Percentiles rank a stretch among this genome's conserved stretches.
These are phyloP conservation scores for Melanotaenia parkinsoni DNA, from an alignment of 2,797 vertebrate species.

Conservation along the genomic window DNA sequence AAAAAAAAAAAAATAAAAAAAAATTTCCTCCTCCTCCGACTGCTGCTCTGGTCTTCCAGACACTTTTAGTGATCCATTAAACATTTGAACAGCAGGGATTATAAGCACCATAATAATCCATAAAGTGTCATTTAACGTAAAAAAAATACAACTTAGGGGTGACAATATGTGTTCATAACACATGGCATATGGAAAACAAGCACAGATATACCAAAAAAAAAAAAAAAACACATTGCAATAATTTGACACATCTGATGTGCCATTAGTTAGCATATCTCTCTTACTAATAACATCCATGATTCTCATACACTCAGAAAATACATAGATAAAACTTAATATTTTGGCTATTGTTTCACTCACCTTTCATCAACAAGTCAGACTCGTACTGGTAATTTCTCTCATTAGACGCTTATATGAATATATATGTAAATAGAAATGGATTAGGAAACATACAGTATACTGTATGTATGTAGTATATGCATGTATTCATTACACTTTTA, in stretches of 20 bases:
- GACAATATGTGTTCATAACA: constrained; percentile 74
- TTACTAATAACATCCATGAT: constrained; percentile 40
- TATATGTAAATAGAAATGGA: constrained; percentile 66
- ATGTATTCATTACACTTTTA: constrained; percentile 44
- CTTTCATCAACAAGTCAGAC: constrained; percentile 53
- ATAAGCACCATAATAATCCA: constrained; percentile 58
- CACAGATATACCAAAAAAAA: constrained; percentile 40
- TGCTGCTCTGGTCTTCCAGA: constrained; percentile 22
- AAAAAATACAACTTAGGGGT: constrained; percentile 41
- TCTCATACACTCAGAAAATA: constrained; percentile 57
- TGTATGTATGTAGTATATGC: constrained; percentile 17
- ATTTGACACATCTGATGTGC: constrained; percentile 71
- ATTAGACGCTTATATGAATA: constrained; percentile 65
- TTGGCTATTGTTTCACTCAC: constrained; percentile 70
- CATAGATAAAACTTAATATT: constrained; percentile 66
- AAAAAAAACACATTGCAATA: constrained; percentile 41
- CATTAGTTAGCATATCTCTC: constrained; percentile 60
- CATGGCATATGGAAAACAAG: constrained; percentile 54
- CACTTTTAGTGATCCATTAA: constrained; percentile 34
- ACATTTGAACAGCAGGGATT: constrained; percentile 47
- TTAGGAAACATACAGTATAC: constrained; percentile 40
- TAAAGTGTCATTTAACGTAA: constrained; percentile 69
- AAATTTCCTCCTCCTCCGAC: not conserved
- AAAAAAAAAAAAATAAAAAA: not conserved
- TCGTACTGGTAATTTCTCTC: constrained; percentile 59